Base-by-base conservation (phyloP, 2,113 vertebrate genomes). In the Sisor rabdophorus region DNA sequence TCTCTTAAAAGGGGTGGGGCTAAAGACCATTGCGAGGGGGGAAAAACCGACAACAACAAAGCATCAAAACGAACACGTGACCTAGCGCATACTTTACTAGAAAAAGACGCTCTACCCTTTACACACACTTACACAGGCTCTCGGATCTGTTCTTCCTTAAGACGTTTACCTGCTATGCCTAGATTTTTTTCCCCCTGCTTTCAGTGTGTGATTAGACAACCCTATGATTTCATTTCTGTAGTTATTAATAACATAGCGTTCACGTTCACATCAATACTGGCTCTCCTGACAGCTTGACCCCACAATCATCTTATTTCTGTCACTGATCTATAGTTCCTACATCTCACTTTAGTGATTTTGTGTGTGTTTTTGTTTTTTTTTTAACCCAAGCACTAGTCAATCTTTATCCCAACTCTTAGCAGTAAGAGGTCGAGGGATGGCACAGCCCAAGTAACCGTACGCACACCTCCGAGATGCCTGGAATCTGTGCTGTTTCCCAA, bases 51-150 rank as follows among this genome's bases (percentile, higher is more conserved):
- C n/a, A n/a, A n/a, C 53, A 65, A 71, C 53, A 60, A 71, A 79
- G 47, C 40, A 63, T 48, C 52, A 65, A 73, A 68, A 64, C 11
- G 26, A 55, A 67, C 71, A 44, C 17, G 9, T 63, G 58, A 72
- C 60, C 20, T 22, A 24, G 36, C 40, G 52, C 32, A 28, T 50
- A 61, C 56, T 52, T 56, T 50, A 47, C 24, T 48, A 28, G 73
- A 73, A 61, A 74, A 75, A 73, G 65, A 77, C 59, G 59, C 50
- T 73, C 58, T 48, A 65, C 56, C 58, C 63, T 59, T 47, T 60
- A 70, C 70, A 73, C 73, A 64, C 65, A 71, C 71, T 67, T 56
- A 71, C 80, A 86, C 88, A 52, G 40, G 40, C 40, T 24, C 58
- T 52, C 24, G 48, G 52, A 72, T 78, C 65, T 36, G 59, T 69